phyloP scores from a whole-genome alignment of 2,888 invertebrate species.

The Leucophenga maculata region DNA sequence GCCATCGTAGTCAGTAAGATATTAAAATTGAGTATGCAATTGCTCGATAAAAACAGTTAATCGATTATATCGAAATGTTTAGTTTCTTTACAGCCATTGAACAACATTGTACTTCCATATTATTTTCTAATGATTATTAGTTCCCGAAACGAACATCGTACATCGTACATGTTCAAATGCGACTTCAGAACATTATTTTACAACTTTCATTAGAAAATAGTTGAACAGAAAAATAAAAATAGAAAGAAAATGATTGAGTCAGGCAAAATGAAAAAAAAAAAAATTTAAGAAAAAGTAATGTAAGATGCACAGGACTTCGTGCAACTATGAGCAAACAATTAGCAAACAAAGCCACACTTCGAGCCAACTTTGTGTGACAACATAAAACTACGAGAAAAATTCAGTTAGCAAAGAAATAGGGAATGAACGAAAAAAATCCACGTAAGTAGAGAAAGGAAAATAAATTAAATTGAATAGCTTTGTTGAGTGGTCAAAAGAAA shows the following conservation, averaged over 20 bases:
- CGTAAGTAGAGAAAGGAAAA: background rate
- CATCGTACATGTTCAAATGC: background rate
- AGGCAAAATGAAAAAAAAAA: background rate
- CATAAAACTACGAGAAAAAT: background rate
- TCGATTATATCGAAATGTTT: no score
- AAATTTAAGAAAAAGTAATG: background rate
- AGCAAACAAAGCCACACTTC: conserved; percentile 50
- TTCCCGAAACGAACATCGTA: no score
- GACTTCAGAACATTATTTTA: conserved; percentile 46
- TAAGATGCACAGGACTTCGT: background rate
- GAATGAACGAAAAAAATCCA: background rate
- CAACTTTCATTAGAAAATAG: conserved; percentile 51
- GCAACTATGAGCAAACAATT: conserved; percentile 38
- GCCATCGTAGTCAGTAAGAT: no score
- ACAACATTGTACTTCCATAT: no score
- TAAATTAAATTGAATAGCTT: conserved; percentile 34
- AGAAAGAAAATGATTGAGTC: background rate
- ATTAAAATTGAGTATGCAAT: no score
- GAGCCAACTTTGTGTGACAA: background rate
- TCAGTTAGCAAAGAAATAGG: background rate
- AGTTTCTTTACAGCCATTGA: no score
- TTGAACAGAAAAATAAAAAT: conserved; percentile 34
- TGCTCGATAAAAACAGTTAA: no score
- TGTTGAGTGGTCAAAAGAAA: conserved; percentile 27
- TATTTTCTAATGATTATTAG: no score